Conservation (phyloP, 2,797 vertebrate genomes). For the Enteromius fasciolatus region DNA sequence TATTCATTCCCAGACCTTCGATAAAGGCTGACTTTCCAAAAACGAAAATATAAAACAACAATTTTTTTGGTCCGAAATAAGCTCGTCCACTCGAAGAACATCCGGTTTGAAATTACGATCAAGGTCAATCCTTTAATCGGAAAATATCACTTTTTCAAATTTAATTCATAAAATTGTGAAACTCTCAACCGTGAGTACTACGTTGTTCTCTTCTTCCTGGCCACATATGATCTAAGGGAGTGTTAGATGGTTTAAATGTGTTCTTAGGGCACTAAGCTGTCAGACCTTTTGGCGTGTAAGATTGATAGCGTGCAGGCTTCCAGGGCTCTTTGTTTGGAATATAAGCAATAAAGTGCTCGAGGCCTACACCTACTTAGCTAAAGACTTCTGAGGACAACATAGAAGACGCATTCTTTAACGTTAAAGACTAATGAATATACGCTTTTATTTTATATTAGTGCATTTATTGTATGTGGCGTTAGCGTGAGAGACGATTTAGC, state of each 20-base stretch:
- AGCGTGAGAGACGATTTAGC: not conserved
- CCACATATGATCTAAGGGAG: constrained; percentile 91
- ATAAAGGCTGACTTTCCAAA: constrained; percentile 57
- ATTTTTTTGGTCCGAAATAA: constrained; percentile 34
- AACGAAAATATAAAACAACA: constrained; percentile 58
- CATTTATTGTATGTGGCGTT: not conserved
- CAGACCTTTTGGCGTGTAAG: constrained; percentile 97
- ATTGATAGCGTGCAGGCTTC: constrained; percentile 94
- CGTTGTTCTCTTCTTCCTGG: constrained; percentile 83
- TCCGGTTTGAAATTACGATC: constrained; percentile 44
- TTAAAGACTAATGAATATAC: constrained; percentile 20
- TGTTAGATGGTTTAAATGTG: constrained; percentile 95
- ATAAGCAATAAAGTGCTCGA: constrained; percentile 87
- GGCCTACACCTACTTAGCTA: constrained; percentile 70
- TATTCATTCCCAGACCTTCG: constrained; percentile 52
- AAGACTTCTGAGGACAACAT: constrained; percentile 53
- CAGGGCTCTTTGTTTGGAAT: constrained; percentile 98
- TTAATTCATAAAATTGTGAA: constrained; percentile 50
- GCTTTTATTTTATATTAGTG: constrained; percentile 29
- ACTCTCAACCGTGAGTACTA: constrained; percentile 64
- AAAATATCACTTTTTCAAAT: constrained; percentile 50
- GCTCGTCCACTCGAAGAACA: constrained; percentile 30
- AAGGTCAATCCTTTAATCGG: constrained; percentile 40
- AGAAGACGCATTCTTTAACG: constrained; percentile 22
- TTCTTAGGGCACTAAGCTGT: constrained; percentile 98